Base-by-base conservation (phyloP, 2,888 invertebrate genomes). In the Acleris cristana region DNA sequence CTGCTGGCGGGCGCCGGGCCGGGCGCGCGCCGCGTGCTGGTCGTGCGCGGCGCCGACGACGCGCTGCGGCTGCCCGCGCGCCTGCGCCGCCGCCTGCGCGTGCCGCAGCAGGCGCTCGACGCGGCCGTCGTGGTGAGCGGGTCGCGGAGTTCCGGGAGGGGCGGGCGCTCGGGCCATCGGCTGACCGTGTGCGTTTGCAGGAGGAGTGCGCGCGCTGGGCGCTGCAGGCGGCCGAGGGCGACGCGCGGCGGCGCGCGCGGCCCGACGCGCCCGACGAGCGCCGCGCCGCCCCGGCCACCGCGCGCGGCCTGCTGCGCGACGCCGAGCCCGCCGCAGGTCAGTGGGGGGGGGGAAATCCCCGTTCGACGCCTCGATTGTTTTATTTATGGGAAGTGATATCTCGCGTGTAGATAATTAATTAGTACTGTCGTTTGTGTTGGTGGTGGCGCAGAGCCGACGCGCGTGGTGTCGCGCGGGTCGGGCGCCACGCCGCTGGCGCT, bases 71-170 rank as follows among this genome's bases (percentile, higher is more conserved):
- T 96, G 81, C 92, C 94, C 16, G 92, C 93, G 58, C 85, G 90
- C 4, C 94, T 94, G 77, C 94, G 95, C 75, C 91, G 93, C 69
- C 87, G 92, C 14, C 94, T 94, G 67, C 93, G 94, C 3, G 91
- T 96, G 71, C 96, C 96, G 55, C 96, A 96, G 83, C 90, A 93
- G 61, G 95, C 96, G 88, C 95, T 96, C 4, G 96, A 96, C 82
- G 89, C 89, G 19, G 87, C 86, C 67, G 73, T 90, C 48, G 88
- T 79, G 76, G 90, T 89, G 19, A 74, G 86, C 74, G 7, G 0
- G 2, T 3, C 23, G 52, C 10, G 19, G 12, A 7, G 7, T 2
- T 8, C 14, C 8, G 34, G 52, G 16, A 2, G 23, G 3, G 0
- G 21, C 34, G 5, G 16, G 14, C 26, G 26, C 26, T 1, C 26